phyloP scores from a whole-genome alignment of 2,113 vertebrate genomes.

The Corapipo altera region DNA sequence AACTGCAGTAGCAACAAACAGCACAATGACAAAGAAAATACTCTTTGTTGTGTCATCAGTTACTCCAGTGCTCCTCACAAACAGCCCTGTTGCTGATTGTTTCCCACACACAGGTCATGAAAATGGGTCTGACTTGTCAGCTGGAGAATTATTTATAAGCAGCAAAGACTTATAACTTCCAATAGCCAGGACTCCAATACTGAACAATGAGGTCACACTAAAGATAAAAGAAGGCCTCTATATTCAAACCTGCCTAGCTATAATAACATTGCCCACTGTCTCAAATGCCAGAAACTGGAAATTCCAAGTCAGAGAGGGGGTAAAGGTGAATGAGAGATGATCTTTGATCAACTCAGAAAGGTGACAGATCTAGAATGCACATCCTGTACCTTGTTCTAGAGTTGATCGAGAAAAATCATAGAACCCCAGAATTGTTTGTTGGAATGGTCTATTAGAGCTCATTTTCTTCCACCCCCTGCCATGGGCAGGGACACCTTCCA shows the following conservation, averaged over 20 bases:
- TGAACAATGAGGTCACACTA: not conserved
- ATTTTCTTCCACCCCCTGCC: not conserved
- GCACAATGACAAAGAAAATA: slow-evolving; percentile 18
- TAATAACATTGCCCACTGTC: not conserved
- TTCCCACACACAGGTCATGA: not conserved
- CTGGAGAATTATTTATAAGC: not conserved
- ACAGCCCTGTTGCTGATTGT: not conserved
- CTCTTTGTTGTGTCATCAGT: not conserved
- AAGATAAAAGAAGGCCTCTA: not conserved
- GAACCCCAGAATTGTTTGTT: not conserved
- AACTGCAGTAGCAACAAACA: slow-evolving; percentile 75
- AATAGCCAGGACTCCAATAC: not conserved
- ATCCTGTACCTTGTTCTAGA: not conserved
- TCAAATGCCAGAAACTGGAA: not conserved
- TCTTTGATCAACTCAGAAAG: not conserved
- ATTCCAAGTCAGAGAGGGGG: not conserved
- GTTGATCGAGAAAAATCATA: not conserved
- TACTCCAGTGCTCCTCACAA: not conserved
- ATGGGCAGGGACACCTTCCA: not conserved
- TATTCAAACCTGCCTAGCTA: not conserved
- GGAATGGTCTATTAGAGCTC: not conserved
- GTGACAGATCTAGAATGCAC: not conserved
- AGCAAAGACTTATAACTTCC: not conserved
- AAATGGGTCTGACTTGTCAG: not conserved
- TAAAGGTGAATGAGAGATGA: not conserved